Conservation (phyloP, 2,888 invertebrate species). For the Baccha elongata region DNA sequence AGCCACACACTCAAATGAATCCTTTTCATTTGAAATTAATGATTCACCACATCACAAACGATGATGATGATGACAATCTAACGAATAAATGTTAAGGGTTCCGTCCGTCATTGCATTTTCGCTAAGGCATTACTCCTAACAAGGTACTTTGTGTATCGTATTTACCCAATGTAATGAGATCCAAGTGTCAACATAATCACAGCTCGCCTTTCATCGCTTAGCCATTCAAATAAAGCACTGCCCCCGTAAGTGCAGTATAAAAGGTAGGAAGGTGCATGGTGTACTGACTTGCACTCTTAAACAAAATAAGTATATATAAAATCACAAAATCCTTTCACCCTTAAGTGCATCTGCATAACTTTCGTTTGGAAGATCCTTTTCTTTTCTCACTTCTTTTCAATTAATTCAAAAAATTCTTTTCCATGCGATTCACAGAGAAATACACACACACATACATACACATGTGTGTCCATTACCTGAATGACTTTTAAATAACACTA, state of each 20-base stretch:
- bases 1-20: constrained; percentile 54
- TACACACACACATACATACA: neutral
- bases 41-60: constrained; percentile 59
- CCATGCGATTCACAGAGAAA: constrained; percentile 4
- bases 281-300: constrained; percentile 45
- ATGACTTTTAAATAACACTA: constrained; percentile 44
- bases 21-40: constrained; percentile 70
- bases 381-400: constrained; percentile 71
- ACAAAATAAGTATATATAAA: constrained; percentile 20
- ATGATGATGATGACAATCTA: constrained; percentile 10
- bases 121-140: constrained; percentile 51
- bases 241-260: constrained; percentile 3
- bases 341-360: constrained; percentile 72
- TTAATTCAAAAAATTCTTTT: constrained; percentile 61
- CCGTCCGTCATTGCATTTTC: constrained; percentile 35
- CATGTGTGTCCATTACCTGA: constrained; percentile 55
- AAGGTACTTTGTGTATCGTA: constrained; percentile 69
- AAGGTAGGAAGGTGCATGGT: neutral
- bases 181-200: constrained; percentile 73
- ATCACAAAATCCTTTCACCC: constrained; percentile 70
- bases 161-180: constrained; percentile 73
- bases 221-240: constrained; percentile 56
- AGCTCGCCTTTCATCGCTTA: constrained; percentile 68
- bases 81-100: constrained; percentile 21
- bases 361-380: constrained; percentile 67